A percentile compares a stretch with the other conserved stretches of the same genome.
Evolutionary conservation across 2,888 invertebrate genomes (phyloP).

Genomic region (Lampropteryx suffumata): DNA sequence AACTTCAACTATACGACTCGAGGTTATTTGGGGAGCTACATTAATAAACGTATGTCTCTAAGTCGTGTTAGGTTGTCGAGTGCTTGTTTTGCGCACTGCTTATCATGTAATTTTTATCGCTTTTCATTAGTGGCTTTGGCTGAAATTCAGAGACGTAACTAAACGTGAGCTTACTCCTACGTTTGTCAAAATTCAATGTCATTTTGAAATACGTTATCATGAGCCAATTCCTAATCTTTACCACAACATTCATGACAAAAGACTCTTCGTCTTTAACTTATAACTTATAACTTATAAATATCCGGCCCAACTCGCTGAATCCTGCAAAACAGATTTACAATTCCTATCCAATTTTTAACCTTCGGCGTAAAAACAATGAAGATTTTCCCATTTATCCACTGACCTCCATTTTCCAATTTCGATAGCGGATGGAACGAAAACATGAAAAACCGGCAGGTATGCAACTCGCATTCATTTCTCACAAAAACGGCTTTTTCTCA

Average conservation of each 20-base stretch:
- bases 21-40: slow-evolving; percentile 5
- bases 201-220: no score
- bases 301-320: neutral
- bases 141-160: no score
- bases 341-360: slow-evolving; percentile 9
- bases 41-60: no score
- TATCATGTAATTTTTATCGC: no score
- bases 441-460: slow-evolving; percentile 7
- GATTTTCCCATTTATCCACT: slow-evolving; percentile 14
- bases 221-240: no score
- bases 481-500: slow-evolving; percentile 17
- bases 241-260: no score
- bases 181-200: no score
- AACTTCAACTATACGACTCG: neutral
- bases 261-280: neutral
- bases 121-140: no score
- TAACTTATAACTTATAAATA: neutral
- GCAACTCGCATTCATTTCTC: slow-evolving; percentile 12
- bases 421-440: slow-evolving; percentile 17
- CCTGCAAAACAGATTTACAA: neutral
- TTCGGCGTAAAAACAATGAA: slow-evolving; percentile 10
- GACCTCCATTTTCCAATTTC: slow-evolving; percentile 25
- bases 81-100: no score
- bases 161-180: no score
- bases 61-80: no score